Evolutionary conservation across 2,797 vertebrate species (phyloP).

Genomic region (Eulemur rubriventer): DNA sequence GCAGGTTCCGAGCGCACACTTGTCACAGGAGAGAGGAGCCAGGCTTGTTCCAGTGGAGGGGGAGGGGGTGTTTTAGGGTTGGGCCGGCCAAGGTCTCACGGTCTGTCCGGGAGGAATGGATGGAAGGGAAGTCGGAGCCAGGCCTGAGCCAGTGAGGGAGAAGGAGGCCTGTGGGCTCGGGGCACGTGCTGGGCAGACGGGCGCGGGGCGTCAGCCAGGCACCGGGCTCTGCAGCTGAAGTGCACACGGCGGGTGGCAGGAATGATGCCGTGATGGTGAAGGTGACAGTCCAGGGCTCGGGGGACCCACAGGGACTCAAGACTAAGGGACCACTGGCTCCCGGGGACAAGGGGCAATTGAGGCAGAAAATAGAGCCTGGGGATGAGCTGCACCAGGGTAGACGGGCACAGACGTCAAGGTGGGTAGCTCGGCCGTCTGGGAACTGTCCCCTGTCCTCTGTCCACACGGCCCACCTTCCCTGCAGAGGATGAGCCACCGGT

Average conservation of each 20-base stretch:
- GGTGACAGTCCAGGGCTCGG: accelerated
- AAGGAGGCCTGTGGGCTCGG: accelerated
- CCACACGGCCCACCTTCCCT: accelerated
- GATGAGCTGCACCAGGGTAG: accelerated
- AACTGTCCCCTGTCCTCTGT: background rate
- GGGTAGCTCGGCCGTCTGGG: background rate
- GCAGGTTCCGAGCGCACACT: accelerated
- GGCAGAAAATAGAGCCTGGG: background rate
- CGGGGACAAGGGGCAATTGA: background rate
- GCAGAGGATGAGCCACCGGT: accelerated
- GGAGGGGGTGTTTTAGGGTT: background rate
- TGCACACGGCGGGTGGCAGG: accelerated
- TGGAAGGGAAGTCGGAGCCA: background rate
- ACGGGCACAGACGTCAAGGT: accelerated
- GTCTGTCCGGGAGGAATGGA: accelerated
- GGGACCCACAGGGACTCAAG: accelerated
- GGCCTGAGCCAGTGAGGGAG: background rate
- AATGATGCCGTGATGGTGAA: accelerated
- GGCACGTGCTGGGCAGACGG: accelerated
- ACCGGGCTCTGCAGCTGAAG: accelerated
- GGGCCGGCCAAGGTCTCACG: background rate
- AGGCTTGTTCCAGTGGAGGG: too few species aligned
- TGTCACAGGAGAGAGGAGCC: background rate
- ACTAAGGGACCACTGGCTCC: accelerated
- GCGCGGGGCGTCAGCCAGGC: accelerated